Conservation (phyloP, 2,797 vertebrate species). For the Sebastes cheni region DNA sequence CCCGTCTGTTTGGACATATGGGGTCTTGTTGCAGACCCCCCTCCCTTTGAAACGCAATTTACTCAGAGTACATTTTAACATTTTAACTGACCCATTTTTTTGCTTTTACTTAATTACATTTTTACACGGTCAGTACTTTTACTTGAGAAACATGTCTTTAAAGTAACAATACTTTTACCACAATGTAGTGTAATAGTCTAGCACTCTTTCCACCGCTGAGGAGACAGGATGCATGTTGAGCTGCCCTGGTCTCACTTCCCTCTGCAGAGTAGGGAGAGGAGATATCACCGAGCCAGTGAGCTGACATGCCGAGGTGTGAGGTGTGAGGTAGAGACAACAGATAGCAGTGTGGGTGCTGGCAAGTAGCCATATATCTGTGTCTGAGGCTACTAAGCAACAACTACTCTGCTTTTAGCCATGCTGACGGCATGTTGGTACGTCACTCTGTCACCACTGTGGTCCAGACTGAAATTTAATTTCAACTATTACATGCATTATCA, state of each 20-base stretch:
- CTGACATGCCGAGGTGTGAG: slow-evolving; percentile 8
- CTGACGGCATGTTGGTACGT: background rate
- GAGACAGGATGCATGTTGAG: slow-evolving; percentile 53
- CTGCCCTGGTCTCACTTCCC: slow-evolving; percentile 25
- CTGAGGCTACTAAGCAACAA: background rate
- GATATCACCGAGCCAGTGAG: slow-evolving; percentile 27
- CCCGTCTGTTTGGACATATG: background rate
- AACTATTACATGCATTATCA: background rate
- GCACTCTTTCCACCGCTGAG: slow-evolving; percentile 1
- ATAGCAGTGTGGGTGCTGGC: background rate
- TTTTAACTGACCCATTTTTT: too few relatives aligned
- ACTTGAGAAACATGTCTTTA: too few relatives aligned
- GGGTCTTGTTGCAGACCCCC: background rate
- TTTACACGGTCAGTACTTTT: too few relatives aligned
- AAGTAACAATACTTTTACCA: too few relatives aligned
- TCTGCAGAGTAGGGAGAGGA: slow-evolving; percentile 23
- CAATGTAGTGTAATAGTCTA: too few relatives aligned
- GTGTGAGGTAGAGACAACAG: slow-evolving; percentile 33
- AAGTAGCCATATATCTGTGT: background rate
- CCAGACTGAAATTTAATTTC: background rate
- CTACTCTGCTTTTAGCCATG: background rate
- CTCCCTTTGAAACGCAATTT: too few relatives aligned
- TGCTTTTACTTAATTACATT: too few relatives aligned
- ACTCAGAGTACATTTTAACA: too few relatives aligned
- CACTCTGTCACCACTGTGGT: background rate